Conservation (phyloP, 30 jellyfish, hydroid and myxozoan genomes). For the Hydractinia echinata region DNA sequence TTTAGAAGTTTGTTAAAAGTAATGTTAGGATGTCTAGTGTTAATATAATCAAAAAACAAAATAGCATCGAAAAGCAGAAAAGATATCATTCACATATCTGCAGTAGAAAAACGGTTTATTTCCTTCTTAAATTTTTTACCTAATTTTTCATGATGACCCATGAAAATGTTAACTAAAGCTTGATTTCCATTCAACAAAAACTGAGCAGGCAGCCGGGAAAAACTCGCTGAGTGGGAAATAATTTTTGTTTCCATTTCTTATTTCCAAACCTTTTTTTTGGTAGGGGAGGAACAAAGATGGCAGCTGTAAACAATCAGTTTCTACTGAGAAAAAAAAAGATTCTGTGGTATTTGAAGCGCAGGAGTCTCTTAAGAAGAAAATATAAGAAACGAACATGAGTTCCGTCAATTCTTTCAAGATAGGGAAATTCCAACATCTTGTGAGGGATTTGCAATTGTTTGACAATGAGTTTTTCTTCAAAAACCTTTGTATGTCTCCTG, state of each 20-base stretch:
- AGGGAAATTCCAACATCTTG: constrained; percentile 11
- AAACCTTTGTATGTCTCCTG: constrained; percentile 12
- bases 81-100: too few species aligned
- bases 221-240: constrained; percentile 3
- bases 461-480: constrained; percentile 2
- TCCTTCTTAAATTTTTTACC: too few species aligned
- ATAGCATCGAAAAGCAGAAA: too few species aligned
- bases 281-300: background rate
- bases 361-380: constrained; percentile 4
- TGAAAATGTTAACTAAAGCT: too few species aligned
- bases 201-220: constrained; percentile 12
- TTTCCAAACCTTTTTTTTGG: constrained; percentile 3
- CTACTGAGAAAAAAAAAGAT: background rate
- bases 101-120: too few species aligned
- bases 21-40: too few species aligned
- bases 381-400: constrained; percentile 3
- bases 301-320: constrained; percentile 8
- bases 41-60: too few species aligned
- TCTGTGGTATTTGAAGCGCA: constrained; percentile 8
- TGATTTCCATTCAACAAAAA: constrained; percentile 7
- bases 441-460: constrained; percentile 6
- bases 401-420: constrained; percentile 4
- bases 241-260: constrained; percentile 3
- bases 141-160: too few species aligned
- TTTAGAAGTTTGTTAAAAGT: too few species aligned